phyloP scores from a whole-genome alignment of 2,113 vertebrate species.

The Chrysemys picta region DNA sequence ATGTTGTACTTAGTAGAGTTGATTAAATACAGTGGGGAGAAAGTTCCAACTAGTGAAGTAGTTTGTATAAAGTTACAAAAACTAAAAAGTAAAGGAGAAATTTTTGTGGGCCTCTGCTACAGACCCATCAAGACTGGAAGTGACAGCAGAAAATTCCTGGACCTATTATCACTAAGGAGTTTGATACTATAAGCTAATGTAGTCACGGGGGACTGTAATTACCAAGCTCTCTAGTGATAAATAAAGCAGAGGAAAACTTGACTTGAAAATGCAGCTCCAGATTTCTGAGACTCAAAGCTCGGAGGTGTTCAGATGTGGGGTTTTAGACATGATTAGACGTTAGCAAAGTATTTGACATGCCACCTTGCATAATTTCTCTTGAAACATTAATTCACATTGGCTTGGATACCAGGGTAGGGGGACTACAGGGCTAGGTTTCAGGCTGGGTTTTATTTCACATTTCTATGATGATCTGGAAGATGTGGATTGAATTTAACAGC shows the following conservation, averaged over 20 bases:
- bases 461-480: background rate
- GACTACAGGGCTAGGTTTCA: background rate
- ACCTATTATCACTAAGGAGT: background rate
- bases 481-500: accelerated
- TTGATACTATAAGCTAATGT: background rate
- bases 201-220: background rate
- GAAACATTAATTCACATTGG: accelerated
- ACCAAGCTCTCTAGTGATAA: background rate
- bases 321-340: background rate
- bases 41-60: background rate
- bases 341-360: background rate
- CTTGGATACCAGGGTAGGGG: background rate
- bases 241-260: slow-evolving; percentile 1
- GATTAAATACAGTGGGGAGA: background rate
- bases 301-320: background rate
- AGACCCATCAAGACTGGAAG: background rate
- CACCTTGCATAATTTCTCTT: background rate
- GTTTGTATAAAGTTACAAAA: background rate
- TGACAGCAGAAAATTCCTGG: background rate
- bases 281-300: background rate
- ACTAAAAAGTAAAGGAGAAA: background rate
- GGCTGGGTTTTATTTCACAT: background rate
- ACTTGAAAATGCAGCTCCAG: slow-evolving; percentile 6
- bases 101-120: background rate
- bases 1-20: background rate